A percentile compares a stretch with the other conserved stretches of the same genome.
Conservation (phyloP, 2,888 invertebrate genomes). For the Coleophora flavipennella region DNA sequence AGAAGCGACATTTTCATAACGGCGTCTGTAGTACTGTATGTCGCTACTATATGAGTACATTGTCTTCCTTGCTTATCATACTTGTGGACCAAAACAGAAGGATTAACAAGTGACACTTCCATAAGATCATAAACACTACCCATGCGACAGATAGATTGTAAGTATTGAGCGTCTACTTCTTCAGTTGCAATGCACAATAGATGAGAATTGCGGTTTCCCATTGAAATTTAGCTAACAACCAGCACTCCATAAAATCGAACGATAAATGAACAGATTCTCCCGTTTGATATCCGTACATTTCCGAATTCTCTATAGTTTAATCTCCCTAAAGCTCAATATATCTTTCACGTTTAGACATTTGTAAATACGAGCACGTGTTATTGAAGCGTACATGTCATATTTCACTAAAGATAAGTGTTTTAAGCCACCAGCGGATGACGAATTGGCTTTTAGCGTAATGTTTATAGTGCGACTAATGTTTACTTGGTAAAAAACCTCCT, state of each 20-base stretch:
- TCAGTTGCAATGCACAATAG: neutral
- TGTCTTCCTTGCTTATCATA: neutral
- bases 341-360: neutral
- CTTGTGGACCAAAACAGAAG: too few relatives aligned
- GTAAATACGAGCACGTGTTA: constrained; percentile 1
- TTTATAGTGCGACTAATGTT: neutral
- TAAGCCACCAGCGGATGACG: neutral
- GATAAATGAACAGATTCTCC: neutral
- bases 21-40: too few relatives aligned
- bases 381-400: neutral
- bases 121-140: too few relatives aligned
- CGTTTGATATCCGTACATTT: neutral
- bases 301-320: too few relatives aligned
- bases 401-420: neutral
- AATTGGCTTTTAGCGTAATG: neutral
- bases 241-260: neutral
- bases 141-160: too few relatives aligned
- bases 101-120: too few relatives aligned
- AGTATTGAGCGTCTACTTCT: neutral
- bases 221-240: neutral
- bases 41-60: neutral
- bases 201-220: constrained; percentile 1
- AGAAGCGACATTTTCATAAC: constrained; percentile 1
- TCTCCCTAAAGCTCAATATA: neutral
- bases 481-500: neutral